Conservation (phyloP, 2,797 vertebrate species). For the Clarias laeviceps region DNA sequence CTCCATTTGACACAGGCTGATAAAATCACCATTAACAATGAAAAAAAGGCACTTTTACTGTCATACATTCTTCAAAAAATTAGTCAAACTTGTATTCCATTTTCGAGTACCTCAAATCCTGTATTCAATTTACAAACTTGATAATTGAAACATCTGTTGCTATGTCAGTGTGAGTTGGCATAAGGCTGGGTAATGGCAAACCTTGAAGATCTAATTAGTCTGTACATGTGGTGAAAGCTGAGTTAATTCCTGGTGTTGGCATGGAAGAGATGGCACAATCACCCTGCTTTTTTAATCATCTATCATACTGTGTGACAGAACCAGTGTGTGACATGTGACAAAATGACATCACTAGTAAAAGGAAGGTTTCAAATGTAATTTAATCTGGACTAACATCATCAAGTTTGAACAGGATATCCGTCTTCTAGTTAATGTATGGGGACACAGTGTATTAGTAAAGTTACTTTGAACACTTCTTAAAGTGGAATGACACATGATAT, state of each 20-base stretch:
- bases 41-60: conserved; percentile 31
- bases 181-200: conserved; percentile 40
- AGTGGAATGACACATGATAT: not conserved
- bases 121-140: conserved; percentile 13
- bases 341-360: conserved; percentile 31
- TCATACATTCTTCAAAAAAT: conserved; percentile 10
- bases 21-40: conserved; percentile 8
- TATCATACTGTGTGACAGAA: not conserved
- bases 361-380: conserved; percentile 30
- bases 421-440: not conserved
- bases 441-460: not conserved
- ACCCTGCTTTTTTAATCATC: conserved; percentile 8
- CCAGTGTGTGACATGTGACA: not conserved
- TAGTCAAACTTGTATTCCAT: conserved; percentile 7
- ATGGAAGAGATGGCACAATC: not conserved
- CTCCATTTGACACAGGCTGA: conserved; percentile 16
- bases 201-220: conserved; percentile 54
- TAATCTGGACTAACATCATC: not conserved
- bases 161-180: conserved; percentile 34
- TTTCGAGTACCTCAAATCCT: not conserved
- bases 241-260: conserved; percentile 20
- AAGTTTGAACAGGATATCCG: not conserved
- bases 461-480: not conserved
- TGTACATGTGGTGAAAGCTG: conserved; percentile 41
- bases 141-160: conserved; percentile 48